phyloP scores from a whole-genome alignment of 2,888 invertebrate genomes.

The Biston stratarius region DNA sequence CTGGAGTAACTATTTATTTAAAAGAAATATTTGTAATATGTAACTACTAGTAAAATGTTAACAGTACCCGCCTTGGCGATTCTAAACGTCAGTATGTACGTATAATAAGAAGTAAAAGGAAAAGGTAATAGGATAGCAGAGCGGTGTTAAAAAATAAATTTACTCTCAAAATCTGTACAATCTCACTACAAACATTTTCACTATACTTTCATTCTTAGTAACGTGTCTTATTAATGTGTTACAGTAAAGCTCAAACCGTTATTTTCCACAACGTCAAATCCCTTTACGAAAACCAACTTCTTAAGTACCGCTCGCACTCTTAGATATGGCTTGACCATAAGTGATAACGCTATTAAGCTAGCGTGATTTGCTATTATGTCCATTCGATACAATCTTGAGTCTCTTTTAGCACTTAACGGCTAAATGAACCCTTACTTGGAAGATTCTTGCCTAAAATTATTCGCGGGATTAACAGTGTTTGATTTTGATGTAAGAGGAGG shows the following conservation, averaged over 20 bases:
- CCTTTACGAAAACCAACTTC: constrained; percentile 2
- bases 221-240: too few species aligned
- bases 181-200: too few species aligned
- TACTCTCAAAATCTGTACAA: too few species aligned
- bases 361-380: constrained; percentile 38
- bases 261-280: constrained; percentile 5
- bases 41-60: neutral
- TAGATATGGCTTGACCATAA: constrained; percentile 28
- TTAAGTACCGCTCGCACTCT: constrained; percentile 16
- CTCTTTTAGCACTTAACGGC: constrained; percentile 35
- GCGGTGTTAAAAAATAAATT: too few species aligned
- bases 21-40: neutral
- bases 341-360: constrained; percentile 29
- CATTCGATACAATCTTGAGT: constrained; percentile 25
- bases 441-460: constrained; percentile 30
- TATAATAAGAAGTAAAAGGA: too few species aligned
- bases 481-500: neutral
- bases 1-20: constrained; percentile 24
- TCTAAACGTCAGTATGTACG: too few species aligned
- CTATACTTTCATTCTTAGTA: too few species aligned
- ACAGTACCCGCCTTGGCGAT: too few species aligned
- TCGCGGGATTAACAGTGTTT: neutral
- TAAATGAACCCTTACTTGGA: constrained; percentile 35
- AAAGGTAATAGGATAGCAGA: too few species aligned
- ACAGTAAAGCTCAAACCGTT: neutral